Evolutionary conservation across 2,797 vertebrate species (phyloP), one percentile per base, ranked within the genome.

Genomic region (Poliocrania exsul): DNA sequence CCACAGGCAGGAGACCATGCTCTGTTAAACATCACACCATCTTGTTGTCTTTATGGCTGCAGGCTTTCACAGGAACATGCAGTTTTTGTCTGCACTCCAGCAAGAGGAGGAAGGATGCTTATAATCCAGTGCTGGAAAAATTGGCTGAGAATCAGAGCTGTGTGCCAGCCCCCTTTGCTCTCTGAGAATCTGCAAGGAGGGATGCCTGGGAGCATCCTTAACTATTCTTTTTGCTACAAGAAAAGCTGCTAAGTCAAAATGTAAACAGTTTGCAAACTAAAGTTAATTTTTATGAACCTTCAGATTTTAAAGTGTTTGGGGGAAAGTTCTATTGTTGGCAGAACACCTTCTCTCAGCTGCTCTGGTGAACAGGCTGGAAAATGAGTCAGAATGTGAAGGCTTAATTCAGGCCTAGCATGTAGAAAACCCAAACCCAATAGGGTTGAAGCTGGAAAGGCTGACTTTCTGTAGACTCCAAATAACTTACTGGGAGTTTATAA

Each of bases 161-260:
- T 64, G 81, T 96, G 96, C 96, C 96, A 96, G 92, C 86, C 84
- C 93, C 84, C 83, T 94, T 94, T 92, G 92, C 89, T 96, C 95
- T 94, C 86, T 84, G 91, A 93, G 89, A 96, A 87, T 89, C 89
- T 87, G 85, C 84, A 49, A 40, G 84, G 91, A 89, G 86, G 87
- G 81, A 93, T 86, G 89, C 67, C 94, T 87, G 44, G 44, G 87
- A 95, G 79, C 15, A 0, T 80, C 84, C 92, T 94, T 58, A 85
- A 66, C 79, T 81, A 1, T 95, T 96, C 71, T 82, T 93, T 93
- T 89, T 94, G 74, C 89, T 67, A 79, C 65, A 74, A 29, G 89
- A 56, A 84, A 74, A 88, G 84, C 81, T 92, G 79, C 95, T 85
- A 96, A 94, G 20, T 73, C 64, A 94, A 93, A 94, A 69, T n/a